Percentiles rank a stretch among this genome's conserved stretches.
These are phyloP conservation scores for Macrostomum cliftonense DNA, from an alignment of 2,888 invertebrate genomes.

Conservation along the genomic window DNA sequence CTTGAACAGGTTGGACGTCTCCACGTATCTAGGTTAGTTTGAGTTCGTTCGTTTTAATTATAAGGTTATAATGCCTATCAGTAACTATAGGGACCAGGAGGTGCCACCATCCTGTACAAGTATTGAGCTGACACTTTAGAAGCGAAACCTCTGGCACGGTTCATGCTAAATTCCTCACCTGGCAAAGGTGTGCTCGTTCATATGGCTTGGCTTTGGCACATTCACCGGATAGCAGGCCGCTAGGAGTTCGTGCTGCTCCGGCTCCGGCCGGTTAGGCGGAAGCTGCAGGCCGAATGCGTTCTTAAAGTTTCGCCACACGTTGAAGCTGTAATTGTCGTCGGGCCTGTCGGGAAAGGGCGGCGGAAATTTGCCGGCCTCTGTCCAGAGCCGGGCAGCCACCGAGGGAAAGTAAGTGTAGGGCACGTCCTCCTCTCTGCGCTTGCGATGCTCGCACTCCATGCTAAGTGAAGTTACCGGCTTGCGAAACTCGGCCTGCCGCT, in stretches of 20 bases:
- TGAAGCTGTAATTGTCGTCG: constrained; percentile 29
- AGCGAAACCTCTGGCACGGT: no score
- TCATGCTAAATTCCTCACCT: constrained; percentile 27
- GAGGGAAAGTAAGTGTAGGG: constrained; percentile 13
- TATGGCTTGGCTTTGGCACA: constrained; percentile 29
- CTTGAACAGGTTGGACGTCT: constrained; percentile 23
- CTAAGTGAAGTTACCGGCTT: constrained; percentile 22
- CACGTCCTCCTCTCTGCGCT: constrained; percentile 18
- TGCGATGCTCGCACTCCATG: constrained; percentile 30
- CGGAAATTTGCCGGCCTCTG: constrained; percentile 32
- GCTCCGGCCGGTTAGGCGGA: no score
- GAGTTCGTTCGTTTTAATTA: no score
- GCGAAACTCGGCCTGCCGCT: constrained; percentile 19
- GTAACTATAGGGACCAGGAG: no score
- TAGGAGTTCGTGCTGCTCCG: constrained; percentile 19
- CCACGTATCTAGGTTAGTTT: constrained; percentile 8
- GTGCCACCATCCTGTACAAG: no score
- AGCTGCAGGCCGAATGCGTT: constrained; percentile 22
- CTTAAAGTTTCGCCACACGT: constrained; percentile 34
- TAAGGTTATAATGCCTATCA: no score
- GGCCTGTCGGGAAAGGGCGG: constrained; percentile 23
- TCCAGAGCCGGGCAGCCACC: constrained; percentile 28
- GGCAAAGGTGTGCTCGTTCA: constrained; percentile 26
- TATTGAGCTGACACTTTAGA: no score
- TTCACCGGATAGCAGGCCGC: constrained; percentile 33